Conservation (phyloP, 2,888 invertebrate genomes). For the Drosophila kuntzei region DNA sequence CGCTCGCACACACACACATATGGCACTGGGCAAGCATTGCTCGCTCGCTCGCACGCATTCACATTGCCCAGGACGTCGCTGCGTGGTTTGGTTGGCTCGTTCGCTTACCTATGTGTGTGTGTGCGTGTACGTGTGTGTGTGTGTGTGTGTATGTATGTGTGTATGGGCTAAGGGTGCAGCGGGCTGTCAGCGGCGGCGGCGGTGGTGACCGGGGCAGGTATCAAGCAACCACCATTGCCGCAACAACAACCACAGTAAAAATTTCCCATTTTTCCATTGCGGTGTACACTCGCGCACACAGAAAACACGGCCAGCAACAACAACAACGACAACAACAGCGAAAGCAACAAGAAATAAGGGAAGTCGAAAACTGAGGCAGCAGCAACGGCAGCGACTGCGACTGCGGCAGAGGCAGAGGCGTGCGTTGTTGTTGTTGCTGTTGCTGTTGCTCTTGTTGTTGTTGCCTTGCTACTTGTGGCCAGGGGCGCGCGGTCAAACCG, state of each 20-base stretch:
- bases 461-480: constrained; percentile 69
- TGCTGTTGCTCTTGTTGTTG: constrained; percentile 41
- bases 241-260: constrained; percentile 85
- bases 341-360: constrained; percentile 58
- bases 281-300: constrained; percentile 76
- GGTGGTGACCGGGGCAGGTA: constrained; percentile 76
- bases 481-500: constrained; percentile 68
- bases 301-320: constrained; percentile 42
- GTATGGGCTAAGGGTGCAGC: constrained; percentile 75
- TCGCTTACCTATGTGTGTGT: constrained; percentile 66
- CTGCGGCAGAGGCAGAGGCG: constrained; percentile 47
- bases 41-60: constrained; percentile 49
- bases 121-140: constrained; percentile 27
- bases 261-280: constrained; percentile 85
- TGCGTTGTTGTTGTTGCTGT: constrained; percentile 39
- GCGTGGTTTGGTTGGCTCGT: constrained; percentile 78
- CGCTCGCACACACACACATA: constrained; percentile 28
- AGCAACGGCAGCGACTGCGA: constrained; percentile 25
- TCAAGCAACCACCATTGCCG: constrained; percentile 84
- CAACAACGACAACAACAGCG: constrained; percentile 30
- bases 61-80: constrained; percentile 60
- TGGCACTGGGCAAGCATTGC: background rate
- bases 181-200: constrained; percentile 46
- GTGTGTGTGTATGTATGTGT: constrained; percentile 42
- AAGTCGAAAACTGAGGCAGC: constrained; percentile 42